Percentiles rank a stretch among this genome's conserved stretches.
Conservation (phyloP, 2,113 vertebrate genomes). For the Brachyhypopomus occidentalis region DNA sequence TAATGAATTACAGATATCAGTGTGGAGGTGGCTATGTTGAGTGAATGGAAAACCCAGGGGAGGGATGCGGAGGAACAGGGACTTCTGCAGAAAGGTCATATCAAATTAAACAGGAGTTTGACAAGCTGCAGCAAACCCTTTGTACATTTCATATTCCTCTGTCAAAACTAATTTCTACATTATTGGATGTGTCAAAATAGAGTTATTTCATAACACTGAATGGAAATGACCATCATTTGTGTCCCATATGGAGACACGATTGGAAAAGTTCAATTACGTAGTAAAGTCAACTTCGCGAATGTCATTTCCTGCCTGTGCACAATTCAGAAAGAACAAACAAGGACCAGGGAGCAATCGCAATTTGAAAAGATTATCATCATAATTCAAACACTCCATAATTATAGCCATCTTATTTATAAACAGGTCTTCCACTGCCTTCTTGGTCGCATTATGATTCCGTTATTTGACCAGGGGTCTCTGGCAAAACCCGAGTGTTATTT, state of each 20-base stretch:
- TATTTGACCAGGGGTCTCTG: neutral
- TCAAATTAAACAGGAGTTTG: slow-evolving; percentile 41
- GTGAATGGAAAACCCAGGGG: slow-evolving; percentile 28
- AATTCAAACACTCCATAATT: neutral
- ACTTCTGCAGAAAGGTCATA: slow-evolving; percentile 48
- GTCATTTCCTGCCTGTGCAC: neutral
- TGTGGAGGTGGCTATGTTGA: slow-evolving; percentile 29
- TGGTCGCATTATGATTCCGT: neutral
- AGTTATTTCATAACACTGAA: neutral
- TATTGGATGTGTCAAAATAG: slow-evolving; percentile 23
- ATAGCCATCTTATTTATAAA: neutral
- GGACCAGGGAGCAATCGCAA: neutral
- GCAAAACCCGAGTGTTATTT: neutral
- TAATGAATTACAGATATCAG: slow-evolving; percentile 52
- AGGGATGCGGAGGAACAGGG: slow-evolving; percentile 40
- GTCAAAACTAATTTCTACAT: slow-evolving; percentile 12
- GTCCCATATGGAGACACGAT: neutral
- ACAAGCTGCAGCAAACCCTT: slow-evolving; percentile 7
- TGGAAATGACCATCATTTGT: neutral
- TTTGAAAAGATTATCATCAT: slow-evolving; percentile 14
- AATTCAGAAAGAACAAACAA: too few species aligned
- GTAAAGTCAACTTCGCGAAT: neutral
- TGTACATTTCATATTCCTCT: slow-evolving; percentile 28
- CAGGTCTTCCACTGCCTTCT: neutral
- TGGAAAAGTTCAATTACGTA: slow-evolving; percentile 7